Percentiles rank a stretch among this genome's conserved stretches.
These are phyloP conservation scores for Catocala sponsa DNA, from an alignment of 2,888 invertebrate genomes.

Conservation along the genomic window DNA sequence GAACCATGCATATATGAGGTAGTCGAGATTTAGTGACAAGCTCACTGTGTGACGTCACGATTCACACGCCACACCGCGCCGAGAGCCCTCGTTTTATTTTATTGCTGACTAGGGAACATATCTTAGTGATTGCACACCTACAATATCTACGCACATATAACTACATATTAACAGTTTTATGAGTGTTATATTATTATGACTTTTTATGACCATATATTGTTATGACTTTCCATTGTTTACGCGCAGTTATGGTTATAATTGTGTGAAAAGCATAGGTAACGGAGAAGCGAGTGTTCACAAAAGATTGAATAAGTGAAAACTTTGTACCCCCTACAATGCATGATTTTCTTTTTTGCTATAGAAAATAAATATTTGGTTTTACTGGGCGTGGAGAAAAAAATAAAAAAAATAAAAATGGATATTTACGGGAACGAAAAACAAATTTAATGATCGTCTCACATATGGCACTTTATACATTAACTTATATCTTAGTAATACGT, in stretches of 20 bases:
- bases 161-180: slow-evolving; percentile 47
- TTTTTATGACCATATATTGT: slow-evolving; percentile 43
- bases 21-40: slow-evolving; percentile 50
- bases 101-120: slow-evolving; percentile 59
- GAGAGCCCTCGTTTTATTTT: slow-evolving; percentile 69
- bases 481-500: too few relatives aligned
- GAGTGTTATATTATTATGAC: slow-evolving; percentile 48
- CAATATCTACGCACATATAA: slow-evolving; percentile 27
- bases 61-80: slow-evolving; percentile 48
- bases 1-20: slow-evolving; percentile 11
- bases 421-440: too few relatives aligned
- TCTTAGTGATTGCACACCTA: slow-evolving; percentile 35
- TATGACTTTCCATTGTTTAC: slow-evolving; percentile 50
- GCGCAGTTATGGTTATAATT: slow-evolving; percentile 23
- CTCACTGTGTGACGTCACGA: slow-evolving; percentile 62
- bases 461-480: too few relatives aligned
- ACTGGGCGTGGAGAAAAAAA: too few relatives aligned
- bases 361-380: too few relatives aligned
- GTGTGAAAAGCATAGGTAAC: slow-evolving; percentile 10
- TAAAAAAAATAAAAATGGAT: too few relatives aligned
- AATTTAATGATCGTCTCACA: too few relatives aligned
- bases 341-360: too few relatives aligned
- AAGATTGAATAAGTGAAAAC: too few relatives aligned
- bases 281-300: background rate
- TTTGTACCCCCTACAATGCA: too few relatives aligned